These are phyloP conservation scores for Caenorhabditis briggsae DNA, from an alignment of 1,140 invertebrate genomes.

Conservation along the genomic window DNA sequence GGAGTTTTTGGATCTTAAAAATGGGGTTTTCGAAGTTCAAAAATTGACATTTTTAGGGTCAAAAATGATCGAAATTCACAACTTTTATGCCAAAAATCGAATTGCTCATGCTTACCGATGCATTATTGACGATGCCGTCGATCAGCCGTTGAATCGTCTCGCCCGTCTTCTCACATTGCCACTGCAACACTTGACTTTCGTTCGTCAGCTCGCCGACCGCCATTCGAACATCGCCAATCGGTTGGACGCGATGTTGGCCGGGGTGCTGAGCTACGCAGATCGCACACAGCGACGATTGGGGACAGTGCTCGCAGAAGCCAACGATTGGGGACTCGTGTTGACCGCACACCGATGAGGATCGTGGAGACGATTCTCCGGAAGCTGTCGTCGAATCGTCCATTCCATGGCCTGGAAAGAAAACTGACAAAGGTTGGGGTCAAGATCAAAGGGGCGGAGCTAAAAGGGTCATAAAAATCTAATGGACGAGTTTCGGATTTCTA, in stretches of 20 bases:
- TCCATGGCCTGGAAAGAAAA: constrained; percentile 35
- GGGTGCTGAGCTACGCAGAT: constrained; percentile 55
- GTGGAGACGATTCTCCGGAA: constrained; percentile 28
- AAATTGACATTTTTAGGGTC: no score
- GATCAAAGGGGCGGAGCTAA: background rate
- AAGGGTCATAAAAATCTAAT: no score
- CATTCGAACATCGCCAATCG: constrained; percentile 15
- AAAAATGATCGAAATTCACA: no score
- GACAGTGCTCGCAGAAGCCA: constrained; percentile 56
- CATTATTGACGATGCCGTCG: constrained; percentile 35
- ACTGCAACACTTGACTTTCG: constrained; percentile 14
- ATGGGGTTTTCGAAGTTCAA: no score
- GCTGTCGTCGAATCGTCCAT: background rate
- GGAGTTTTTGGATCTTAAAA: no score
- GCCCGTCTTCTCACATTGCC: background rate
- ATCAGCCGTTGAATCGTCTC: constrained; percentile 18
- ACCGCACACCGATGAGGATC: constrained; percentile 51
- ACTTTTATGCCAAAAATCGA: no score
- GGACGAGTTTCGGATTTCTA: no score
- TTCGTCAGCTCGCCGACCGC: background rate
- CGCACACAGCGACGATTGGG: constrained; percentile 30
- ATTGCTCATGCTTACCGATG: background rate
- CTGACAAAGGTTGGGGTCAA: background rate
- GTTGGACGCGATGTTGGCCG: constrained; percentile 37
- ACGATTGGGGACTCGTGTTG: constrained; percentile 50